Evolutionary conservation across 2,888 invertebrate species (phyloP).

Genomic region (Calephelis perditalis): DNA sequence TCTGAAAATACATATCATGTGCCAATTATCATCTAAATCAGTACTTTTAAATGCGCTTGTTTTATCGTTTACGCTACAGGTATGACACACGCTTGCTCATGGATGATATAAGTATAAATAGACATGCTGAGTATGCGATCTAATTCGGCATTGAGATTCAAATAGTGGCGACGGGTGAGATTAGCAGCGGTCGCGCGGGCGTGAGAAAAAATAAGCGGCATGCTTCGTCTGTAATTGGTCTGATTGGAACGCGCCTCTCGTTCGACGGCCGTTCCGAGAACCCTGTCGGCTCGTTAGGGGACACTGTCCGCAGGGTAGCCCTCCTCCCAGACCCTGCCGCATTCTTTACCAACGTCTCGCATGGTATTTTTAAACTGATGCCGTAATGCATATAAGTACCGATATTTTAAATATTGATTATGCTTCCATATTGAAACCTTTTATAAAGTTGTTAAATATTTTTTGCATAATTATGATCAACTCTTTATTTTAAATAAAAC

Average conservation of each 20-base stretch:
- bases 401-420: slow-evolving; percentile 7
- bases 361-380: slow-evolving; percentile 11
- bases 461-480: neutral
- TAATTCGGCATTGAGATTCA: slow-evolving; percentile 36
- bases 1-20: too few relatives aligned
- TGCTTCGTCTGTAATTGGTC: slow-evolving; percentile 68
- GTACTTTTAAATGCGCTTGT: neutral
- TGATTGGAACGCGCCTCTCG: slow-evolving; percentile 71
- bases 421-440: neutral
- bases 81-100: slow-evolving; percentile 4
- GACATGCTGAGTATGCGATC: slow-evolving; percentile 39
- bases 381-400: slow-evolving; percentile 14
- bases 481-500: too few relatives aligned
- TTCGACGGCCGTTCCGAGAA: slow-evolving; percentile 63
- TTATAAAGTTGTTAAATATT: neutral
- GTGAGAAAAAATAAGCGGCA: slow-evolving; percentile 62
- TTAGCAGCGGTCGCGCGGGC: slow-evolving; percentile 34
- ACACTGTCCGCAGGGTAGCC: slow-evolving; percentile 53
- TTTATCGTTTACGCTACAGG: slow-evolving; percentile 20
- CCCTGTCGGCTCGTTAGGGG: slow-evolving; percentile 59
- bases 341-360: slow-evolving; percentile 27
- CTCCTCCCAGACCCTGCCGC: slow-evolving; percentile 35
- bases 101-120: slow-evolving; percentile 37
- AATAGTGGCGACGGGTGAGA: slow-evolving; percentile 34
- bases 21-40: too few relatives aligned